A percentile compares a stretch with the other conserved stretches of the same genome.
Conservation (phyloP, 92 coral and sea anemone genomes). For the Montipora capitata region DNA sequence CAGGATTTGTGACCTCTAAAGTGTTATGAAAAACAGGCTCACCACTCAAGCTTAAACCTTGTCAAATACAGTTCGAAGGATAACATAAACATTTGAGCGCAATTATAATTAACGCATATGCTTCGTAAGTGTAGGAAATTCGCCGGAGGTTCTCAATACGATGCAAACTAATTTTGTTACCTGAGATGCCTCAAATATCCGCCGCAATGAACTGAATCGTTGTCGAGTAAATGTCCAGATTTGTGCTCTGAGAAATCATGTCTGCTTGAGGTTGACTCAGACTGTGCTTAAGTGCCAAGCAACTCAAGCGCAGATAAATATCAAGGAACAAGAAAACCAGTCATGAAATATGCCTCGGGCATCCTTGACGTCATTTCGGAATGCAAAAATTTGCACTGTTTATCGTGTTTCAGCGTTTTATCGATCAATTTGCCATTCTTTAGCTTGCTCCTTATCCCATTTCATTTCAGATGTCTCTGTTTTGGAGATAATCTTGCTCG, state of each 20-base stretch:
- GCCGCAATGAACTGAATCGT: not conserved
- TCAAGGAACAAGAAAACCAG: slow-evolving; percentile 40
- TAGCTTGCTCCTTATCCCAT: not conserved
- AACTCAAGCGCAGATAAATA: slow-evolving; percentile 22
- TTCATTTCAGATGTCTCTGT: not conserved
- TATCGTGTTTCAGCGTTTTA: not conserved
- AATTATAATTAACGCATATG: not conserved
- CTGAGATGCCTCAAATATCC: no score
- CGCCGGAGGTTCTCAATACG: not conserved
- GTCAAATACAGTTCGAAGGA: slow-evolving; percentile 12
- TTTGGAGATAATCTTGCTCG: not conserved
- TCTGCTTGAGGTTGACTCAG: not conserved
- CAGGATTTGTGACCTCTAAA: no score
- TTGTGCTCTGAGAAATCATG: slow-evolving; percentile 3
- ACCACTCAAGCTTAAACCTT: not conserved
- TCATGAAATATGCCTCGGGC: slow-evolving; percentile 27
- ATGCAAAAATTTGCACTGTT: not conserved
- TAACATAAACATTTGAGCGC: slow-evolving; percentile 5
- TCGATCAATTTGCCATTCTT: slow-evolving; percentile 3
- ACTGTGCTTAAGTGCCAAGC: not conserved
- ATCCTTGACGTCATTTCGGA: slow-evolving; percentile 27
- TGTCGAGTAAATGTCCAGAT: not conserved
- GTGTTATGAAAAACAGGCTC: not conserved
- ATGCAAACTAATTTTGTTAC: not conserved
- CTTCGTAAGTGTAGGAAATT: not conserved